phyloP scores from a whole-genome alignment of 2,113 vertebrate genomes.

The Argyrosomus japonicus region DNA sequence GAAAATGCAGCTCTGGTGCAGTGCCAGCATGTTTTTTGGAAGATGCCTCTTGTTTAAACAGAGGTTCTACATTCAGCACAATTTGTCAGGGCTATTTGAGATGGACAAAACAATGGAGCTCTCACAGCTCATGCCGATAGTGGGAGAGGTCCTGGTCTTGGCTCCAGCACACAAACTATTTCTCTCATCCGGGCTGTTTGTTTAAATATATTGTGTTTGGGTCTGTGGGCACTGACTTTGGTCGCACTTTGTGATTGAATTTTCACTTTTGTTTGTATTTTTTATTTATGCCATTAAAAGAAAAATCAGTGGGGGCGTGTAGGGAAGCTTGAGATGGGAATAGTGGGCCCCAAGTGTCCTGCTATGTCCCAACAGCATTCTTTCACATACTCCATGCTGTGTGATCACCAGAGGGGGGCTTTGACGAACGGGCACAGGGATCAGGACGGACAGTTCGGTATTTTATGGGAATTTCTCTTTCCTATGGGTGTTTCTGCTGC shows the following conservation, averaged over 20 bases:
- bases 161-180: slow-evolving; percentile 20
- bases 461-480: slow-evolving; percentile 74
- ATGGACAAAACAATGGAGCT: slow-evolving; percentile 49
- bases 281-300: slow-evolving; percentile 49
- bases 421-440: slow-evolving; percentile 56
- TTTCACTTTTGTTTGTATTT: slow-evolving; percentile 40
- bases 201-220: slow-evolving; percentile 44
- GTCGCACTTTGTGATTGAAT: slow-evolving; percentile 15
- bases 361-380: slow-evolving; percentile 72
- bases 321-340: slow-evolving; percentile 58
- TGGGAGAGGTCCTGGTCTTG: slow-evolving; percentile 58
- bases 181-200: slow-evolving; percentile 56
- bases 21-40: slow-evolving; percentile 57
- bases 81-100: slow-evolving; percentile 65
- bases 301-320: slow-evolving; percentile 12
- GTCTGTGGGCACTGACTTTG: slow-evolving; percentile 10
- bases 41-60: slow-evolving; percentile 59
- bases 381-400: slow-evolving; percentile 80
- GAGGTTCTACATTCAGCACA: slow-evolving; percentile 61
- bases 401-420: slow-evolving; percentile 66
- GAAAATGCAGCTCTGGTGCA: slow-evolving; percentile 55
- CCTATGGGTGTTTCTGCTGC: slow-evolving; percentile 38
- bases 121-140: slow-evolving; percentile 37
- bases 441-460: slow-evolving; percentile 61
- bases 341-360: slow-evolving; percentile 63